Conservation (phyloP, 2,113 vertebrate genomes). For the Nipponia nippon region DNA sequence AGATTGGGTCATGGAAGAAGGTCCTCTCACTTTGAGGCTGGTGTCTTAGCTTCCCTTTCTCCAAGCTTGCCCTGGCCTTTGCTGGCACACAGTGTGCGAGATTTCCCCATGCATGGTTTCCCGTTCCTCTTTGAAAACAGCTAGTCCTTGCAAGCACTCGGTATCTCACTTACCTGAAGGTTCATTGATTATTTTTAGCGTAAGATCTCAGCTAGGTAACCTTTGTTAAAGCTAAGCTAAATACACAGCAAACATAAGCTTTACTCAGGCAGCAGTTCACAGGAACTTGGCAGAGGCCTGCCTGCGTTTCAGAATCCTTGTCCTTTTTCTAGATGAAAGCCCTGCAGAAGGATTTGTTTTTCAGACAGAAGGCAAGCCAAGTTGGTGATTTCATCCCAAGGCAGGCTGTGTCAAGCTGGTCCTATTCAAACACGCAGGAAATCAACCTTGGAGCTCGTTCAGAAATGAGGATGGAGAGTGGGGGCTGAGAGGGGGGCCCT, state of each 20-base stretch:
- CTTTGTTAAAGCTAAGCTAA: background rate
- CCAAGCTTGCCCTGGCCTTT: background rate
- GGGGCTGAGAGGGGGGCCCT: conserved; percentile 38
- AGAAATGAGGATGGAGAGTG: conserved; percentile 14
- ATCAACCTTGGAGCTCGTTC: conserved; percentile 58
- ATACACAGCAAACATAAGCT: background rate
- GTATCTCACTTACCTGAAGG: background rate
- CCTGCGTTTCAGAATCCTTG: conserved; percentile 40
- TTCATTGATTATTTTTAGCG: background rate
- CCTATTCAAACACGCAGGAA: conserved; percentile 67
- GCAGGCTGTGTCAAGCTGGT: conserved; percentile 71
- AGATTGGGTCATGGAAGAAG: background rate
- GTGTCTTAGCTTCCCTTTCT: background rate
- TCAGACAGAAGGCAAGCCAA: conserved; percentile 66
- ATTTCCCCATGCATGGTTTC: background rate
- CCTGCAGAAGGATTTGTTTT: conserved; percentile 64
- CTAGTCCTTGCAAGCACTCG: background rate
- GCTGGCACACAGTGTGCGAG: rapidly evolving
- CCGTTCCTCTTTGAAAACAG: background rate
- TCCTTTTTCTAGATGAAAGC: conserved; percentile 65
- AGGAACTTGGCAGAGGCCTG: conserved; percentile 50
- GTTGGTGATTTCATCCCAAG: conserved; percentile 70
- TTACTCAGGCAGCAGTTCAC: background rate
- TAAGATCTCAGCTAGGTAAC: background rate
- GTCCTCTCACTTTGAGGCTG: background rate